phyloP scores from a whole-genome alignment of 2,888 invertebrate species.

The Sepioteuthis lessoniana region DNA sequence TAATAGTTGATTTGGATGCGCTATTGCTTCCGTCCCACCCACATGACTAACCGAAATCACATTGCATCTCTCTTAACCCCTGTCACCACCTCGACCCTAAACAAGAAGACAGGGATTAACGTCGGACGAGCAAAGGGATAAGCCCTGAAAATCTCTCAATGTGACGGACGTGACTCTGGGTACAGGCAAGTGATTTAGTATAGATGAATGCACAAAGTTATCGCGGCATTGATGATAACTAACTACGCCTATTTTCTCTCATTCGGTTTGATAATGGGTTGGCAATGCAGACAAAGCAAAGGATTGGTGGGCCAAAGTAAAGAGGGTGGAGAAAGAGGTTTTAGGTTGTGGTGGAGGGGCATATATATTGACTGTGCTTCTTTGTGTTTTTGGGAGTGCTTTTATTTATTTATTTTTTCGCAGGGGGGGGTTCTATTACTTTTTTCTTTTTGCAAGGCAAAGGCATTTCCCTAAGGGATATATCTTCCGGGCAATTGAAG shows the following conservation, averaged over 20 bases:
- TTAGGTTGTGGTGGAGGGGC: neutral
- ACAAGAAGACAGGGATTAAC: neutral
- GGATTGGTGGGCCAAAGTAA: neutral
- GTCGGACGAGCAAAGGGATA: neutral
- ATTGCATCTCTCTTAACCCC: neutral
- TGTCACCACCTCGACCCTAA: neutral
- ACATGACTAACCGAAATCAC: neutral
- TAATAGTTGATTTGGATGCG: neutral
- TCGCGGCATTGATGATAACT: neutral
- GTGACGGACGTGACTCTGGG: slow-evolving; percentile 1
- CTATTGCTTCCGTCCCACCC: neutral
- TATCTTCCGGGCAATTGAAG: slow-evolving; percentile 13
- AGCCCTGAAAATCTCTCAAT: slow-evolving; percentile 33
- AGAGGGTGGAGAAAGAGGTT: neutral
- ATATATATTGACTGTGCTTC: neutral
- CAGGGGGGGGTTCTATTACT: fast-evolving
- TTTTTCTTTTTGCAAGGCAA: neutral
- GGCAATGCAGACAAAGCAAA: neutral
- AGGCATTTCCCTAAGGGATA: slow-evolving; percentile 15
- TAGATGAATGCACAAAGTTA: neutral
- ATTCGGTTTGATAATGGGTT: slow-evolving; percentile 10
- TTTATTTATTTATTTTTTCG: neutral
- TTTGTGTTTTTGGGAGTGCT: neutral
- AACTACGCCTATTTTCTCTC: neutral
- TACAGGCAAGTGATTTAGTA: neutral